A percentile compares a stretch with the other conserved stretches of the same genome.
These are phyloP conservation scores for Diplazon laetatorius DNA, from an alignment of 2,888 invertebrate genomes.

Conservation along the genomic window DNA sequence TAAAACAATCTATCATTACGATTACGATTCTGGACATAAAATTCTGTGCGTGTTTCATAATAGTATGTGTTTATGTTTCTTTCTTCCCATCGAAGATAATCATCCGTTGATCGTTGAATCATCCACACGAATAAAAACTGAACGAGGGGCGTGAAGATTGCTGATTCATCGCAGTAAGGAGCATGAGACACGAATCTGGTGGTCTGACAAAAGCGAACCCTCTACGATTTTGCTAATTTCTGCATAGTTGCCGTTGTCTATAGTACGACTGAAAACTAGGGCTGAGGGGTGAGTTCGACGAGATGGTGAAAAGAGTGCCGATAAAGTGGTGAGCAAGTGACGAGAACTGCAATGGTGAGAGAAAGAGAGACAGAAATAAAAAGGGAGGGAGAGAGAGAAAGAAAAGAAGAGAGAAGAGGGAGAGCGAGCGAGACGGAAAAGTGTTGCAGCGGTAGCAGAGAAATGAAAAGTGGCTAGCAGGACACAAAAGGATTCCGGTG, in stretches of 20 bases:
- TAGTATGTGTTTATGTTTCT: no score
- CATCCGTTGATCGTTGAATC: no score
- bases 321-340: slow-evolving; percentile 34
- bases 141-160: no score
- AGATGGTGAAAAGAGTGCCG: slow-evolving; percentile 26
- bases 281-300: slow-evolving; percentile 21
- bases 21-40: no score
- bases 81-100: no score
- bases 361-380: slow-evolving; percentile 16
- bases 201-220: no score
- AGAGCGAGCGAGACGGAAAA: not conserved
- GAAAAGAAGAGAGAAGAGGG: slow-evolving; percentile 5
- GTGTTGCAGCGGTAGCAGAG: slow-evolving; percentile 45
- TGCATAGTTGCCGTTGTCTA: slow-evolving; percentile 15
- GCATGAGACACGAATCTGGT: no score
- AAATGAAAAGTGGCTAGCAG: slow-evolving; percentile 69
- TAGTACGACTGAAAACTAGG: not conserved
- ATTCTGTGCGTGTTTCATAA: no score
- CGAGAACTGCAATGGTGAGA: slow-evolving; percentile 8
- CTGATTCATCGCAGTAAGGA: no score
- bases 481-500: slow-evolving; percentile 76
- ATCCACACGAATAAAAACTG: no score
- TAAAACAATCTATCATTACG: no score
- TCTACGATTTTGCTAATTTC: not conserved
- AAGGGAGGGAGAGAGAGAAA: slow-evolving; percentile 3